Conservation (phyloP, 1,140 invertebrate genomes). For the Cherax quadricarinatus region DNA sequence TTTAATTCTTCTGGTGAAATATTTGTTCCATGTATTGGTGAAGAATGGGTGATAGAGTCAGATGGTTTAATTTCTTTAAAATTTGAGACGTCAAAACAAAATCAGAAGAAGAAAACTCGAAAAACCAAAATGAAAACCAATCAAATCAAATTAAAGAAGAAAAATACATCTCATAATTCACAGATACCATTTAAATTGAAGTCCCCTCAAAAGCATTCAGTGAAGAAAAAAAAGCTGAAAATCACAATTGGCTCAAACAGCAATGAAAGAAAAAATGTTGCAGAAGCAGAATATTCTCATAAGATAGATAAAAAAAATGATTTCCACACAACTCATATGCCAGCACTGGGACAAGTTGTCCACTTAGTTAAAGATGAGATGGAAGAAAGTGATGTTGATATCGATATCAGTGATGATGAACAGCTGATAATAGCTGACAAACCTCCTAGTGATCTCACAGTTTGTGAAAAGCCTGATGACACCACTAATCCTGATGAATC, state of each 20-base stretch:
- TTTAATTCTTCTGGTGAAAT: conserved; percentile 18
- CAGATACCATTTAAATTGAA: conserved; percentile 43
- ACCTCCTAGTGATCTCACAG: neutral
- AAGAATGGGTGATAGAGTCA: conserved; percentile 53
- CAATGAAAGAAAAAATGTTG: neutral
- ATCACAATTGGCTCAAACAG: conserved; percentile 12
- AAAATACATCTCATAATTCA: conserved; percentile 29
- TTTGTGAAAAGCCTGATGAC: conserved; percentile 1
- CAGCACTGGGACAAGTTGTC: conserved; percentile 40
- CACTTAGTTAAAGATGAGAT: conserved; percentile 57
- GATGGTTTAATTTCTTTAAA: neutral
- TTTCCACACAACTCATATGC: neutral
- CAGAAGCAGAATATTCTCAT: neutral
- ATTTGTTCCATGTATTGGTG: conserved; percentile 44
- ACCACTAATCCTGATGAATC: neutral
- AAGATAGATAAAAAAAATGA: neutral
- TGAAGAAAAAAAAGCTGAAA: conserved; percentile 54
- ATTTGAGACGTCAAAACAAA: neutral
- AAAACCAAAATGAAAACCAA: conserved; percentile 6
- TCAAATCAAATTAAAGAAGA: conserved; percentile 20
- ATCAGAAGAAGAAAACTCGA: neutral
- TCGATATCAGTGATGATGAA: conserved; percentile 73
- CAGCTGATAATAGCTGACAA: conserved; percentile 60
- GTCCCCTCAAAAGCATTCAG: conserved; percentile 36
- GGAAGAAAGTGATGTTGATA: conserved; percentile 69